phyloP scores from a whole-genome alignment of 2,113 vertebrate genomes.

The Isurus oxyrinchus region DNA sequence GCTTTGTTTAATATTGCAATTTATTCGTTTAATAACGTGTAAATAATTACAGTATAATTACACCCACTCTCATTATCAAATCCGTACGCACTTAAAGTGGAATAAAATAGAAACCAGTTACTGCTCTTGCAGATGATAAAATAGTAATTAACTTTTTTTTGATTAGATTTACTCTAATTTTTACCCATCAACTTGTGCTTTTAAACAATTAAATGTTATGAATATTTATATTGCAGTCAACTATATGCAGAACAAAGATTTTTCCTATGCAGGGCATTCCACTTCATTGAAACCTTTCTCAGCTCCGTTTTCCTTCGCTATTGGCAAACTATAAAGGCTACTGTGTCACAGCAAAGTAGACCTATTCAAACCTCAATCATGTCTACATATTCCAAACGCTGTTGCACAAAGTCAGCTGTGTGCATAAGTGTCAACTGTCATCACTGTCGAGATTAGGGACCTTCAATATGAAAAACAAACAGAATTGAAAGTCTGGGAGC shows the following conservation, averaged over 20 bases:
- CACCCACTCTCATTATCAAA: constrained; percentile 25
- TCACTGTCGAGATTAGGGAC: neutral
- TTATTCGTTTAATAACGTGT: constrained; percentile 10
- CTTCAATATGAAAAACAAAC: neutral
- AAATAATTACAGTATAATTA: constrained; percentile 18
- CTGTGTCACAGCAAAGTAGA: neutral
- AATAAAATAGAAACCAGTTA: constrained; percentile 8
- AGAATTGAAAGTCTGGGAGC: neutral
- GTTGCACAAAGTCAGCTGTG: neutral
- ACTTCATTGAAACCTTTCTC: neutral
- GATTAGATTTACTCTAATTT: constrained; percentile 24
- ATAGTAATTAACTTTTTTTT: constrained; percentile 24
- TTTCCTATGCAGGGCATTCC: neutral
- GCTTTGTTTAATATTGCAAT: neutral
- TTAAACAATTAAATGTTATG: constrained; percentile 14
- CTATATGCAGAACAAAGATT: neutral
- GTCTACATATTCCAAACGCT: neutral
- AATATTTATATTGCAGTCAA: neutral
- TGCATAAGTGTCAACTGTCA: neutral
- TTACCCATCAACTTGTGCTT: neutral
- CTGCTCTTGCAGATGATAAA: constrained; percentile 23
- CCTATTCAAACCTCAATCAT: neutral
- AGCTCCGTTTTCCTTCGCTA: neutral
- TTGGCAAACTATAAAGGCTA: neutral
- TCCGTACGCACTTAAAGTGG: neutral